phyloP scores from a whole-genome alignment of 2,113 vertebrate species.

The Periophthalmodon schlosseri region DNA sequence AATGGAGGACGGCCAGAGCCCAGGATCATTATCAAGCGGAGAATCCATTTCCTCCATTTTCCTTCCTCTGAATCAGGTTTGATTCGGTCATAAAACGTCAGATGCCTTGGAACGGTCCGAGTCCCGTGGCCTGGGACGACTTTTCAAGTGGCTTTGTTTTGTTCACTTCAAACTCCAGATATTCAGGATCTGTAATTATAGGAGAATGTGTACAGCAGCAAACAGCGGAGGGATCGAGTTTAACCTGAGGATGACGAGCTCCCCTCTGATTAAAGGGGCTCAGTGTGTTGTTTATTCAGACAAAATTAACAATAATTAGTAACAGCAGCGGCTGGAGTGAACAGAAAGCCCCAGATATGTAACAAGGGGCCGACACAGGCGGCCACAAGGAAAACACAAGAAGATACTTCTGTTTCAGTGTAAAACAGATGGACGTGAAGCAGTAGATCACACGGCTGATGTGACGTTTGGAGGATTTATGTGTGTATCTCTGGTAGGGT shows the following conservation, averaged over 20 bases:
- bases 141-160: slow-evolving; percentile 14
- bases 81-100: slow-evolving; percentile 6
- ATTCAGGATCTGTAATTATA: slow-evolving; percentile 14
- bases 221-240: background rate
- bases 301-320: slow-evolving; percentile 16
- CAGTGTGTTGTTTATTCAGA: background rate
- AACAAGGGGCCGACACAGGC: background rate
- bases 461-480: background rate
- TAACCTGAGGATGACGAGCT: slow-evolving; percentile 8
- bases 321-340: slow-evolving; percentile 3
- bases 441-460: background rate
- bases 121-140: background rate
- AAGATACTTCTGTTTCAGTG: background rate
- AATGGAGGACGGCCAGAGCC: slow-evolving; percentile 7
- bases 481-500: background rate
- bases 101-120: background rate
- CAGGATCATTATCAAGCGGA: background rate
- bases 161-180: slow-evolving; percentile 3
- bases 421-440: background rate
- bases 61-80: background rate
- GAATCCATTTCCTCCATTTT: slow-evolving; percentile 6
- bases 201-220: background rate
- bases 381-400: background rate
- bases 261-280: background rate
- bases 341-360: slow-evolving; percentile 1